These are phyloP conservation scores for Chymomyza caudatula DNA, from an alignment of 2,888 invertebrate species.

Conservation along the genomic window DNA sequence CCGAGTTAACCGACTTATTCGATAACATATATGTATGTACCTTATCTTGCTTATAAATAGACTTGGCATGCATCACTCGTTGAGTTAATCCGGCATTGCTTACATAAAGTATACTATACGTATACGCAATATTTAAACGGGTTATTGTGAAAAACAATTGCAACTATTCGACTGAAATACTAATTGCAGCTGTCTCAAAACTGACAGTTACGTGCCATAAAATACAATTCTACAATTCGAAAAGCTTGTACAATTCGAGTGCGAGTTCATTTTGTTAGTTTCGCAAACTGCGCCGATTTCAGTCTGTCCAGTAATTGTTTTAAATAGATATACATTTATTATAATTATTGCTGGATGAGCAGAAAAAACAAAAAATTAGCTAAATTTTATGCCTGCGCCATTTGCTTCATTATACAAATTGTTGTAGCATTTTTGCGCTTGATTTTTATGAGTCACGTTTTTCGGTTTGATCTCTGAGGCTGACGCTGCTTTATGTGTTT, in stretches of 20 bases:
- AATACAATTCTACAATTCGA: conserved; percentile 1
- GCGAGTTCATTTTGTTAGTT: conserved; percentile 16
- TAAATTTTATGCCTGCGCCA: neutral
- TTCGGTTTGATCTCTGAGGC: neutral
- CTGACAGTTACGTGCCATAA: conserved; percentile 2
- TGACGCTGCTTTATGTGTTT: too few relatives aligned
- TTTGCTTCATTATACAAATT: conserved; percentile 4
- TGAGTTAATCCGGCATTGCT: neutral
- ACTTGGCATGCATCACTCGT: neutral
- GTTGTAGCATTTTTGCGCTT: neutral
- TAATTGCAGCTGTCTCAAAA: conserved; percentile 34
- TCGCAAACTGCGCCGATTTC: conserved; percentile 24
- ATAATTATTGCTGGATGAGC: neutral
- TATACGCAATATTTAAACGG: neutral
- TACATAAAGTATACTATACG: conserved; percentile 4
- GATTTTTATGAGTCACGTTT: conserved; percentile 11
- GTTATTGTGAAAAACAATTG: conserved; percentile 23
- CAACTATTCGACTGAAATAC: conserved; percentile 38
- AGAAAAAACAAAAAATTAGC: neutral
- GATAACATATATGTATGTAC: conserved; percentile 11
- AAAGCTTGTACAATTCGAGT: too few relatives aligned
- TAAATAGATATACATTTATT: conserved; percentile 24
- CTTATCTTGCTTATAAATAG: neutral
- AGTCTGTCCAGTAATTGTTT: conserved; percentile 34
- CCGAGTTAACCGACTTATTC: conserved; percentile 9